Evolutionary conservation across 2,888 invertebrate species (phyloP).

Genomic region (Notocelia uddmanniana): DNA sequence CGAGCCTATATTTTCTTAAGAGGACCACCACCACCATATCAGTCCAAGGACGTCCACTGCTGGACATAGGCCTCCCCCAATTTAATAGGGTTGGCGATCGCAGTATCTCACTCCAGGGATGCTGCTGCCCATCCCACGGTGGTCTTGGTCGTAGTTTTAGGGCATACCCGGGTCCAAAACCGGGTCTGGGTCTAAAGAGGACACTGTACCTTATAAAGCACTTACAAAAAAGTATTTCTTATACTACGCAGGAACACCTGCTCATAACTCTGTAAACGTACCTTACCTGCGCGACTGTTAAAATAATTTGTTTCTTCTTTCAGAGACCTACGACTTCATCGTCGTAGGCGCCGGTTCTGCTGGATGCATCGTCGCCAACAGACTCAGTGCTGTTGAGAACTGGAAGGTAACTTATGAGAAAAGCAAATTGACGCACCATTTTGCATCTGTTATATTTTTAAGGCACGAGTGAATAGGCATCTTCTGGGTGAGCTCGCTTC

Average conservation of each 20-base stretch:
- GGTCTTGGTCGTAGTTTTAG: too few species aligned
- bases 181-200: too few species aligned
- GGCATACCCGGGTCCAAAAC: too few species aligned
- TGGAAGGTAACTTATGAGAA: background rate
- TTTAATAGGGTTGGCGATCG: too few species aligned
- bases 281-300: background rate
- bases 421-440: background rate
- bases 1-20: too few species aligned
- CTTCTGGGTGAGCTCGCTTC: too few species aligned
- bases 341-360: conserved; percentile 17
- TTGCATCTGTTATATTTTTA: background rate
- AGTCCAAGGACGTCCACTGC: too few species aligned
- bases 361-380: conserved; percentile 7
- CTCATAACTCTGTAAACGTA: background rate
- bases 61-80: too few species aligned
- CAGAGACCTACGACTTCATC: conserved; percentile 22
- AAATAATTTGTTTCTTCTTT: background rate
- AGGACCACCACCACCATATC: too few species aligned
- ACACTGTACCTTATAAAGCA: background rate
- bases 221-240: background rate
- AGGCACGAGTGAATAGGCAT: background rate
- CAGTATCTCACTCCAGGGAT: too few species aligned
- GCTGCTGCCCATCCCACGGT: too few species aligned
- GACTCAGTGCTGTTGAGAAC: conserved; percentile 10
- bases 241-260: too few species aligned